These are phyloP conservation scores for Eleginops maclovinus DNA, from an alignment of 2,113 vertebrate species.

Conservation along the genomic window DNA sequence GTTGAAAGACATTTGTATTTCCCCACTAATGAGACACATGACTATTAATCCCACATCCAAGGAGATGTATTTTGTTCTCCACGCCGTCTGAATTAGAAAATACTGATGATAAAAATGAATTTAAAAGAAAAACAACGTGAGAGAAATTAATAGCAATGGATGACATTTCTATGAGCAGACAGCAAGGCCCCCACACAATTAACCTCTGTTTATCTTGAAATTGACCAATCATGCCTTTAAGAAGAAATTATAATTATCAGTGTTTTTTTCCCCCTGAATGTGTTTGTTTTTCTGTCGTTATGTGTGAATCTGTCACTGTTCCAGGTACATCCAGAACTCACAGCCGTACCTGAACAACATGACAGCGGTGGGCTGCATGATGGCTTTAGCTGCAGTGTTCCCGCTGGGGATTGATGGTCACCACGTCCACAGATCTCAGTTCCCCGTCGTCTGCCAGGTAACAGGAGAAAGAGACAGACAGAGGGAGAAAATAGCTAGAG, in stretches of 20 bases:
- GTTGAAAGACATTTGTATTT: neutral
- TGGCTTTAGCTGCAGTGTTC: constrained; percentile 93
- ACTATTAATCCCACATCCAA: constrained; percentile 40
- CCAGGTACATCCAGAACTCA: constrained; percentile 96
- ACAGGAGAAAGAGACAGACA: neutral
- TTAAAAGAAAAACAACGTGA: constrained; percentile 11
- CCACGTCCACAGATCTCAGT: constrained; percentile 88
- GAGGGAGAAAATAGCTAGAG: constrained; percentile 5
- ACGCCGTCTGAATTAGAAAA: neutral
- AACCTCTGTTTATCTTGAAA: neutral
- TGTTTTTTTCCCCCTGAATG: neutral
- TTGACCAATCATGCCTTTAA: neutral
- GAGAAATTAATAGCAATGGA: constrained; percentile 3
- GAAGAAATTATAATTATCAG: neutral
- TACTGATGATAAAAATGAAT: neutral
- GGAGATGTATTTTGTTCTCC: neutral
- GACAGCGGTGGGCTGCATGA: constrained; percentile 94
- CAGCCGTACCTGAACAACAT: constrained; percentile 97
- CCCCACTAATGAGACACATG: constrained; percentile 39
- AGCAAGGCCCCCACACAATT: neutral
- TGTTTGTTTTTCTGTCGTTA: neutral
- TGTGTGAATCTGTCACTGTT: constrained; percentile 20
- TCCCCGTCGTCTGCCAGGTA: constrained; percentile 96
- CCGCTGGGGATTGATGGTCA: constrained; percentile 93
- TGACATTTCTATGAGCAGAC: constrained; percentile 11